Conservation (phyloP, 2,797 vertebrate species). For the Atherinosoma microstoma region DNA sequence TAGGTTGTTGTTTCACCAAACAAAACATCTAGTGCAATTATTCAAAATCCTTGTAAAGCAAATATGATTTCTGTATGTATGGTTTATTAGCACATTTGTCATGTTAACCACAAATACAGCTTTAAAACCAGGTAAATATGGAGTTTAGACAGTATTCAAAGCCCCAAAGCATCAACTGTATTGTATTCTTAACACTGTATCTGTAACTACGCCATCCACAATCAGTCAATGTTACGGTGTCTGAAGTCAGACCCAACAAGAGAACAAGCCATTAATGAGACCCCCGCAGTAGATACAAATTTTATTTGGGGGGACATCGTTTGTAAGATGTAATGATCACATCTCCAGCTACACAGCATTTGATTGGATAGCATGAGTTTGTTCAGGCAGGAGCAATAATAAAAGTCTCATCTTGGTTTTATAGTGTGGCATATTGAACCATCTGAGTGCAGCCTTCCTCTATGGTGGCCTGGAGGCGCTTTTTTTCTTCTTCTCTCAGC, state of each 20-base stretch:
- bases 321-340: constrained; percentile 79
- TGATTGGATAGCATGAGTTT: constrained; percentile 76
- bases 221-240: constrained; percentile 52
- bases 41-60: background rate
- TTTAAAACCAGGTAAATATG: background rate
- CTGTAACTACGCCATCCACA: constrained; percentile 8
- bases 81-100: background rate
- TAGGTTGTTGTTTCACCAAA: constrained; percentile 10
- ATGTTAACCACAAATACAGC: background rate
- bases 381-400: constrained; percentile 72
- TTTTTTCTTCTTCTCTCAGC: constrained; percentile 66
- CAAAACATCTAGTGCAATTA: background rate
- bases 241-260: constrained; percentile 59
- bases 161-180: background rate
- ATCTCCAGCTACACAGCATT: constrained; percentile 75
- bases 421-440: constrained; percentile 82
- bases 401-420: constrained; percentile 81
- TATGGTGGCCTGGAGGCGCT: constrained; percentile 75
- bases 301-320: constrained; percentile 68
- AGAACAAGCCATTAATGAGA: constrained; percentile 76
- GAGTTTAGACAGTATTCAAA: background rate
- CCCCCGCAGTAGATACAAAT: constrained; percentile 58
- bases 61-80: background rate
- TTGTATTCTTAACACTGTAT: constrained; percentile 26
- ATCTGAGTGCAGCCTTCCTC: constrained; percentile 70